Conservation (phyloP, 2,113 vertebrate species). For the Syngnathus floridae region DNA sequence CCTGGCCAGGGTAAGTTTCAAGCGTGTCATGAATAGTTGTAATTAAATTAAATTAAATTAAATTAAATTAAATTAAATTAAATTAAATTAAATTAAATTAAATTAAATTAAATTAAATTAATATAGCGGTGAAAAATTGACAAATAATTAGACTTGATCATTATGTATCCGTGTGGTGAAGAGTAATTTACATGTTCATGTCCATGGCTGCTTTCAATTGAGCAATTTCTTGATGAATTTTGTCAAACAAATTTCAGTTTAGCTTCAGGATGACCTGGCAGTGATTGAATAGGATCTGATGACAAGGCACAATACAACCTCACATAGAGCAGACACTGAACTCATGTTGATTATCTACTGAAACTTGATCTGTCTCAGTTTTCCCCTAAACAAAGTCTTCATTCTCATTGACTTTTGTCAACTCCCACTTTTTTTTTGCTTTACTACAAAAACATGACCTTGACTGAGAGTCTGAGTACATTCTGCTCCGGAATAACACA, state of each 20-base stretch:
- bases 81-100: too few relatives aligned
- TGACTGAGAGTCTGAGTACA: neutral
- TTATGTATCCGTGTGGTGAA: neutral
- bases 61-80: neutral
- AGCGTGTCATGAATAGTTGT: neutral
- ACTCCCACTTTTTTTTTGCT: neutral
- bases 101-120: neutral
- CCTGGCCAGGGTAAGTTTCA: slow-evolving; percentile 76
- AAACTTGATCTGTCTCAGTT: slow-evolving; percentile 47
- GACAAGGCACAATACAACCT: slow-evolving; percentile 18
- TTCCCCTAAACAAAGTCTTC: slow-evolving; percentile 46
- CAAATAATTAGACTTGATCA: neutral
- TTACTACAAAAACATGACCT: slow-evolving; percentile 1
- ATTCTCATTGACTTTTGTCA: slow-evolving; percentile 26
- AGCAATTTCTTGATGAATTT: neutral
- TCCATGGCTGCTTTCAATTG: neutral
- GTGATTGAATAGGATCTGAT: slow-evolving; percentile 14
- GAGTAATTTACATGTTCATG: neutral
- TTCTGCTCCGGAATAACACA: neutral
- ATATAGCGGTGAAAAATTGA: neutral
- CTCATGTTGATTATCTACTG: slow-evolving; percentile 40
- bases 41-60: too few relatives aligned
- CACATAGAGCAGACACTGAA: slow-evolving; percentile 17
- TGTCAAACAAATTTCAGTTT: neutral
- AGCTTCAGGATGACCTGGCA: neutral